Conservation (phyloP, 2,113 vertebrate genomes). For the Dipodomys merriami region DNA sequence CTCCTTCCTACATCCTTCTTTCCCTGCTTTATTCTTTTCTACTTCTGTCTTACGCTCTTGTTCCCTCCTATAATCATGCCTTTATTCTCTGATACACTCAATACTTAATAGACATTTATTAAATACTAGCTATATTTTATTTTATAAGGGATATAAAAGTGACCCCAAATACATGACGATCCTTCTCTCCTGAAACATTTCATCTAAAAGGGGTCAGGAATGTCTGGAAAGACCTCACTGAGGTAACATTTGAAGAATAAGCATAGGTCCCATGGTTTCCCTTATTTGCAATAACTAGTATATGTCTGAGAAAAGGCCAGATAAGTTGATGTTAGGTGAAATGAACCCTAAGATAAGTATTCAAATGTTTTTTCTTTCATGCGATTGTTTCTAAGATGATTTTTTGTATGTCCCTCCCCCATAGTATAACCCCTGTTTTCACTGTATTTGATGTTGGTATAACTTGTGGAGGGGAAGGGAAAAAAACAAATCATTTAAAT, state of each 20-base stretch:
- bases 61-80: neutral
- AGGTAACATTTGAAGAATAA: neutral
- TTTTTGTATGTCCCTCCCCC: no score
- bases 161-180: neutral
- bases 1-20: neutral
- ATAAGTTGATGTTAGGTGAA: no score
- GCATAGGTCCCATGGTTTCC: no score
- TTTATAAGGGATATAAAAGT: neutral
- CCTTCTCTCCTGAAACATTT: neutral
- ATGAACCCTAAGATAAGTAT: no score
- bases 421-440: no score
- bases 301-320: no score
- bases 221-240: neutral
- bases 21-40: neutral
- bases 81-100: neutral
- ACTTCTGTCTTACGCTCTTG: neutral
- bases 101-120: slow-evolving; percentile 8
- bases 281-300: no score
- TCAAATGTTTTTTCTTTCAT: no score
- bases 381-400: no score
- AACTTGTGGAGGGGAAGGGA: no score
- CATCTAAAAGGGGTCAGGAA: neutral
- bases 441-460: no score
- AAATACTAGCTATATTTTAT: neutral
- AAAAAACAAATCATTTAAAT: no score